phyloP scores from a whole-genome alignment of 2,888 invertebrate species.

The Perdita meconis region DNA sequence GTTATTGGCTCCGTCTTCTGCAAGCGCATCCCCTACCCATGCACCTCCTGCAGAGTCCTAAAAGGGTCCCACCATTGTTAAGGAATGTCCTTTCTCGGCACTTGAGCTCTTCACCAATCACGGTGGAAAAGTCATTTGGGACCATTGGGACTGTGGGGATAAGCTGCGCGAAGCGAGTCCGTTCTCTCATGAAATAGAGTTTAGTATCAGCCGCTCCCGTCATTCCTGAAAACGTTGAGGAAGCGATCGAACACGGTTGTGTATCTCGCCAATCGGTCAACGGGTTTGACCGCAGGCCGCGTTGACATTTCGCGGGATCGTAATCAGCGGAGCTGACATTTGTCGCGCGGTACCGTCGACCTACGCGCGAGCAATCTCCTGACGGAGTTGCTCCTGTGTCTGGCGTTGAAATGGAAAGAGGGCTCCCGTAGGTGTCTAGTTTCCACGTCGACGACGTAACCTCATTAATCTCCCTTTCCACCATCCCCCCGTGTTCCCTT shows the following conservation, averaged over 20 bases:
- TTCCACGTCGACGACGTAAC: constrained; percentile 59
- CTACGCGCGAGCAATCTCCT: constrained; percentile 48
- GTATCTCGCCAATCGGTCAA: constrained; percentile 31
- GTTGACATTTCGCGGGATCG: constrained; percentile 42
- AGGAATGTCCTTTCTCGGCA: no score
- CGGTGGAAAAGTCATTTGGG: no score
- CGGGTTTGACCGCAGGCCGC: constrained; percentile 29
- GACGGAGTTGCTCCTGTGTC: constrained; percentile 40
- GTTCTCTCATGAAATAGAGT: no score
- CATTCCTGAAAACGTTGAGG: no score
- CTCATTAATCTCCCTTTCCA: constrained; percentile 60
- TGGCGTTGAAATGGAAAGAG: constrained; percentile 59
- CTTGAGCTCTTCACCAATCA: no score
- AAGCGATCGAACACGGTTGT: constrained; percentile 11
- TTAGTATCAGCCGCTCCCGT: no score
- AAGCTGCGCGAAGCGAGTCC: no score
- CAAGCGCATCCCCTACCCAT: no score
- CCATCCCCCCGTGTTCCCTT: constrained; percentile 1
- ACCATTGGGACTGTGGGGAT: no score
- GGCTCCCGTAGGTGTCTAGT: constrained; percentile 64
- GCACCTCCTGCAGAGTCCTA: no score
- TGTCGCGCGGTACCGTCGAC: constrained; percentile 46
- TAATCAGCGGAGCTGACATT: constrained; percentile 57
- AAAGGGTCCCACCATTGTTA: no score
- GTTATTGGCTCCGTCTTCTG: no score